Percentiles rank a stretch among this genome's conserved stretches.
These are phyloP conservation scores for Trissoscelio sp. DNA, from an alignment of 2,888 invertebrate species.

Conservation along the genomic window DNA sequence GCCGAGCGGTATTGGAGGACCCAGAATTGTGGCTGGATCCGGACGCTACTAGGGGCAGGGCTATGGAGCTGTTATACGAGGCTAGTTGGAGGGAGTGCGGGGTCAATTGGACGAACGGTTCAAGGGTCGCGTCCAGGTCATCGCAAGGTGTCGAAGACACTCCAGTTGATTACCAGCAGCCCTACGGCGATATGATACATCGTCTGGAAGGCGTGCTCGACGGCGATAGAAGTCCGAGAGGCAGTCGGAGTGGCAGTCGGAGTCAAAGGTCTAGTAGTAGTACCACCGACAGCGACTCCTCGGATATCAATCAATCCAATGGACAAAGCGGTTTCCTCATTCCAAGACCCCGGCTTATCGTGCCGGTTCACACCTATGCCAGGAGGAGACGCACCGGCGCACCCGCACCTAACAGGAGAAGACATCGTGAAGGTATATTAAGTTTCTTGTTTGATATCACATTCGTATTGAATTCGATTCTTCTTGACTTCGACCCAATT, in stretches of 20 bases:
- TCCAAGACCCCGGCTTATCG: conserved; percentile 93
- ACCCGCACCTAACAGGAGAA: conserved; percentile 84
- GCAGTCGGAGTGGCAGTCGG: conserved; percentile 69
- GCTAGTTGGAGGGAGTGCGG: conserved; percentile 91
- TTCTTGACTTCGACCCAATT: no score
- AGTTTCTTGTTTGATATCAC: no score
- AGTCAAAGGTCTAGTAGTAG: conserved; percentile 77
- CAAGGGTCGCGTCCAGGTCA: conserved; percentile 56
- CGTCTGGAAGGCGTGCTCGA: conserved; percentile 77
- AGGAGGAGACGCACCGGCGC: conserved; percentile 92
- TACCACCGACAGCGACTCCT: conserved; percentile 77
- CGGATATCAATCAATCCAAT: conserved; percentile 74
- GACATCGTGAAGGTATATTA: conserved; percentile 82
- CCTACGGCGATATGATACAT: conserved; percentile 76
- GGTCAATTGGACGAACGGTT: conserved; percentile 78
- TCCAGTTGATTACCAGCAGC: conserved; percentile 56
- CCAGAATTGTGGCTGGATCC: conserved; percentile 88
- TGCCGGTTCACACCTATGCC: conserved; percentile 94
- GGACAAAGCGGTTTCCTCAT: conserved; percentile 87
- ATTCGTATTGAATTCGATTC: no score
- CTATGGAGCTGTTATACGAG: conserved; percentile 91
- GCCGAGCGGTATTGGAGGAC: conserved; percentile 89
- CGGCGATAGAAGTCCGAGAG: conserved; percentile 59
- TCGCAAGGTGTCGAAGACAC: conserved; percentile 41
- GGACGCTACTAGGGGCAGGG: conserved; percentile 87